Conservation (phyloP, 2,797 vertebrate genomes). For the Melanotaenia trifasciata region DNA sequence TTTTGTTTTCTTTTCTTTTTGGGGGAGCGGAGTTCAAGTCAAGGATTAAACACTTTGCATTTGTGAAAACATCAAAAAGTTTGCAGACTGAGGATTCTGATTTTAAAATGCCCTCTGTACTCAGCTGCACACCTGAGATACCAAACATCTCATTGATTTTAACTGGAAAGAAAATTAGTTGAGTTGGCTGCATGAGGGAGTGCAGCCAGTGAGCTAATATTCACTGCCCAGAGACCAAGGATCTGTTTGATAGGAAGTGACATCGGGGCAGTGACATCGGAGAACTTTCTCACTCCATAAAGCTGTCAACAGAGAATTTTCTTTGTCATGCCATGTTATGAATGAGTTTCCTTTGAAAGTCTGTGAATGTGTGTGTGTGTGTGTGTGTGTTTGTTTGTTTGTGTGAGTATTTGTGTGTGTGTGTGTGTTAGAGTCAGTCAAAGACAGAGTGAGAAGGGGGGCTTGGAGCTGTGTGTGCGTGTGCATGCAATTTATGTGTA, state of each 20-base stretch:
- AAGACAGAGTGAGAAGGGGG: constrained; percentile 22
- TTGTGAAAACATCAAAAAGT: not conserved
- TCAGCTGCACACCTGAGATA: constrained; percentile 42
- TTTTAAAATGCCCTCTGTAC: constrained; percentile 20
- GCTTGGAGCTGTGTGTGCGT: constrained; percentile 23
- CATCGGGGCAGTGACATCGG: constrained; percentile 65
- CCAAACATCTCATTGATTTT: constrained; percentile 60
- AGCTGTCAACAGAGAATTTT: constrained; percentile 77
- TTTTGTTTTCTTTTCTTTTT: not conserved
- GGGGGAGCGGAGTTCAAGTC: not conserved
- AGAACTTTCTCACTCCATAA: constrained; percentile 75
- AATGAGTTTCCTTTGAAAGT: constrained; percentile 69
- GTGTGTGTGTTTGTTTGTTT: constrained; percentile 8
- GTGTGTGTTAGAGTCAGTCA: constrained; percentile 14
- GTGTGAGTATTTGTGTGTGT: constrained; percentile 23
- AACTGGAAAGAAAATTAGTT: constrained; percentile 56
- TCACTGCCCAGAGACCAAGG: constrained; percentile 46
- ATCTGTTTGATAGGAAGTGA: constrained; percentile 74
- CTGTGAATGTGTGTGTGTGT: constrained; percentile 25
- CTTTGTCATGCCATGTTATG: constrained; percentile 74
- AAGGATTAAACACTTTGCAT: not conserved
- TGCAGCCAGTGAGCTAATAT: constrained; percentile 34
- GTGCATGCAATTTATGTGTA: constrained; percentile 28
- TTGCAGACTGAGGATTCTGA: not conserved
- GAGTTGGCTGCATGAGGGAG: constrained; percentile 30